Base-by-base conservation (phyloP, 1,140 invertebrate species). In the Drosophila ercepeae region DNA sequence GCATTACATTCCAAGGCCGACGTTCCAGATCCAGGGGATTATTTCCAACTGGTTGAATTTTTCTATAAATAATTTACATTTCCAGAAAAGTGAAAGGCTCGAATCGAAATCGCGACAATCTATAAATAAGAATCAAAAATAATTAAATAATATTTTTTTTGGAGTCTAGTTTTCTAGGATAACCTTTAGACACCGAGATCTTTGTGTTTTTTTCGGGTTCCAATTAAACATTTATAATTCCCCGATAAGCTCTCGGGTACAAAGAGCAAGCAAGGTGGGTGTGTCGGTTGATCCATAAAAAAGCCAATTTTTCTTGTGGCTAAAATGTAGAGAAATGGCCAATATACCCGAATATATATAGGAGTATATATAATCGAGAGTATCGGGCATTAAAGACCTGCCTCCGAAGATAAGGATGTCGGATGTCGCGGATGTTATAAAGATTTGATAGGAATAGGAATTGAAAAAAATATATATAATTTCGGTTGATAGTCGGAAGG, bases 221-320 rank as follows among this genome's bases (percentile, higher is more conserved):
- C n/a, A n/a, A n/a, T n/a, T 25, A n/a, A n/a, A 19, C 45, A 42
- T 67, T 59, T 59, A 34, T 9, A 45, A 59, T 52, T 58, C 55
- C 44, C 39, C 48, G 68, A 50, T 71, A 44, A 51, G 29, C n/a
- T n/a, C 57, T 21, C 19, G 63, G 69, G 69, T 72, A 45, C 69
- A 72, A 72, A 72, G 69, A 48, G n/a, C 67, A 72, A 48, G n/a
- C 67, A 72, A 70, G 34, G 69, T 60, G 67, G 69, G 69, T 72
- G 69, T 72, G 69, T 72, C 67, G 61, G 41, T 11, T 42, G 58
- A 50, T 9, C 46, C 27, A 21, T 42, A 51, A 64, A 64, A 51
- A 52, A 34, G n/a, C n/a, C n/a, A n/a, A n/a, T n/a, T n/a, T n/a
- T n/a, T n/a, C n/a, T n/a, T n/a, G 44, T 65, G 44, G 50, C 58